phyloP scores from a whole-genome alignment of 1,140 invertebrate genomes.

The Drosophila gunungcola region DNA sequence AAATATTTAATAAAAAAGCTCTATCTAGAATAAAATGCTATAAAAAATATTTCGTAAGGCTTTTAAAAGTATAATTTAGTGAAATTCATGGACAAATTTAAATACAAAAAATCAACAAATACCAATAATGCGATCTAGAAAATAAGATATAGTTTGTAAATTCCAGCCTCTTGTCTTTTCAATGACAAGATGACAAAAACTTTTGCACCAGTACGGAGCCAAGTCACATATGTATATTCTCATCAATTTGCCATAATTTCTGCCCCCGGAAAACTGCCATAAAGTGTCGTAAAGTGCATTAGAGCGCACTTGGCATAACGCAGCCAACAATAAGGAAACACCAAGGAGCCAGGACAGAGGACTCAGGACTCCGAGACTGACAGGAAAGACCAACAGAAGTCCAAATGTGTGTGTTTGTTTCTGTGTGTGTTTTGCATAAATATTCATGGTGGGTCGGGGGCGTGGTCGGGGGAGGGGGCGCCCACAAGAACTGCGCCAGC shows the following conservation, averaged over 20 bases:
- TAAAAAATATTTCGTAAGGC: no score
- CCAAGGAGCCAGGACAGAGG: conserved; percentile 10
- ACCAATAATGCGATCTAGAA: not conserved
- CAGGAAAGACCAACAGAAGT: conserved; percentile 48
- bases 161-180: not conserved
- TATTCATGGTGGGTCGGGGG: conserved; percentile 49
- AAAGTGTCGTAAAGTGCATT: conserved; percentile 83
- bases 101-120: no score
- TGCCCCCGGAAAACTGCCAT: conserved; percentile 55
- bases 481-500: conserved; percentile 54
- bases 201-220: conserved; percentile 14
- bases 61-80: no score
- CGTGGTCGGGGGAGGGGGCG: conserved; percentile 2
- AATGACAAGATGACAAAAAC: conserved; percentile 18
- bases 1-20: no score
- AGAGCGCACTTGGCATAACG: conserved; percentile 77
- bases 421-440: conserved; percentile 62
- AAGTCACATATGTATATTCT: conserved; percentile 39
- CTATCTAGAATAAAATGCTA: no score
- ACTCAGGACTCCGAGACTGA: conserved; percentile 3
- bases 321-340: conserved; percentile 41
- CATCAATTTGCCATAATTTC: conserved; percentile 72
- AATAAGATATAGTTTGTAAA: not conserved
- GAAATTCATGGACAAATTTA: no score
- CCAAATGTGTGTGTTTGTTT: conserved; percentile 10